Evolutionary conservation across 2,797 vertebrate genomes (phyloP).

Genomic region (Hemitrygon akajei): DNA sequence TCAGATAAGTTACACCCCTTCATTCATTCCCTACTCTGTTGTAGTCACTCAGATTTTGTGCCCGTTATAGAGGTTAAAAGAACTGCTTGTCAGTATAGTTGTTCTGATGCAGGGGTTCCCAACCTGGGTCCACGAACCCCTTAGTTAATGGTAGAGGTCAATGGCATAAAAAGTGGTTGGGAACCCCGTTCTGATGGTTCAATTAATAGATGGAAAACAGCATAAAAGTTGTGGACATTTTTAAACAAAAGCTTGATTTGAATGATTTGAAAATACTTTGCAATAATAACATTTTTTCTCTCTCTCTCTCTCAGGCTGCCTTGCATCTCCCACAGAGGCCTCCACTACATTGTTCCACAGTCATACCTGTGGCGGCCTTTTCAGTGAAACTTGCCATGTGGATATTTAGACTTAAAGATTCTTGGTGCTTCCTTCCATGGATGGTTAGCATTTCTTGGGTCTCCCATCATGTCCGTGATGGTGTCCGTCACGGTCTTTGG

Average conservation of each 20-base stretch:
- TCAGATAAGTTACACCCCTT: too few relatives aligned
- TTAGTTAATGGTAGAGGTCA: too few relatives aligned
- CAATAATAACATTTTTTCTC: constrained; percentile 35
- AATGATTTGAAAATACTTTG: constrained; percentile 7
- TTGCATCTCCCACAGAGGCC: constrained; percentile 78
- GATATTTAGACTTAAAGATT: constrained; percentile 79
- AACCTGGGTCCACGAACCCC: too few relatives aligned
- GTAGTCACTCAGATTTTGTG: neutral
- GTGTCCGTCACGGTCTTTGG: constrained; percentile 86
- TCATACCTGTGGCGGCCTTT: constrained; percentile 78
- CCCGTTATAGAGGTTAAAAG: neutral
- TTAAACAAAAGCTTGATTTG: neutral
- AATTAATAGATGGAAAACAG: neutral
- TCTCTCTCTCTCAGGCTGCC: constrained; percentile 64
- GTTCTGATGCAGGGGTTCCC: neutral
- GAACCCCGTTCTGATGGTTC: neutral
- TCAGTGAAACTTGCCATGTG: constrained; percentile 78
- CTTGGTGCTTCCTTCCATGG: constrained; percentile 93
- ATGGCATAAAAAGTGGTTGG: too few relatives aligned
- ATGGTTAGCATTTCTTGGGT: constrained; percentile 89
- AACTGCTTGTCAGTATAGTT: neutral
- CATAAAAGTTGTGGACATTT: neutral
- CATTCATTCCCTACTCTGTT: neutral
- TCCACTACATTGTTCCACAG: constrained; percentile 83
- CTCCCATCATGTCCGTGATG: constrained; percentile 87